Evolutionary conservation across 2,888 invertebrate genomes (phyloP).

Genomic region (Dryobota labecula): DNA sequence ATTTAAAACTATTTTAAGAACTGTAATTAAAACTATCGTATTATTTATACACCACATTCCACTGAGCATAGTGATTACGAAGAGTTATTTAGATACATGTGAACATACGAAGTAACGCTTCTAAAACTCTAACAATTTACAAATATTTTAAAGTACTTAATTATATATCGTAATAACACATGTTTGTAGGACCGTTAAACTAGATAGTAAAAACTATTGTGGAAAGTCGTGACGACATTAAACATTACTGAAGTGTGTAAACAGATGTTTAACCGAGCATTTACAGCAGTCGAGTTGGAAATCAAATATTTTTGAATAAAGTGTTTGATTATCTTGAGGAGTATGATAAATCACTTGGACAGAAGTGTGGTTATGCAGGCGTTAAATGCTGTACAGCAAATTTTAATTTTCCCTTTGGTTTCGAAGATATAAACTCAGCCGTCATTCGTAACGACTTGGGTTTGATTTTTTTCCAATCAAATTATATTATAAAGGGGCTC

Average conservation of each 20-base stretch:
- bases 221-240: slow-evolving; percentile 75
- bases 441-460: background rate
- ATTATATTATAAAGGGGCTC: background rate
- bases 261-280: slow-evolving; percentile 66
- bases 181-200: slow-evolving; percentile 24
- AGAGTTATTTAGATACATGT: slow-evolving; percentile 13
- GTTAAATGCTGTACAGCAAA: slow-evolving; percentile 24
- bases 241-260: slow-evolving; percentile 63
- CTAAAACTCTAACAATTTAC: slow-evolving; percentile 28
- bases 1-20: slow-evolving; percentile 56
- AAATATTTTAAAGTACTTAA: slow-evolving; percentile 22
- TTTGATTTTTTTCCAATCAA: background rate
- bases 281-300: slow-evolving; percentile 34
- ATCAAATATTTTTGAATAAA: slow-evolving; percentile 47
- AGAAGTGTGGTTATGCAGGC: slow-evolving; percentile 30
- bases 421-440: background rate
- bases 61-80: slow-evolving; percentile 24
- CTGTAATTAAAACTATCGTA: slow-evolving; percentile 35
- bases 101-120: slow-evolving; percentile 7
- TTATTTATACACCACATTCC: slow-evolving; percentile 61
- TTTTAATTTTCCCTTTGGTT: slow-evolving; percentile 3
- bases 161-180: slow-evolving; percentile 24
- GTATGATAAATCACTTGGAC: slow-evolving; percentile 38
- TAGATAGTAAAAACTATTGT: slow-evolving; percentile 61
- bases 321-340: slow-evolving; percentile 37